Conservation (phyloP, 1,140 invertebrate species). For the Lanistes nyassanus region DNA sequence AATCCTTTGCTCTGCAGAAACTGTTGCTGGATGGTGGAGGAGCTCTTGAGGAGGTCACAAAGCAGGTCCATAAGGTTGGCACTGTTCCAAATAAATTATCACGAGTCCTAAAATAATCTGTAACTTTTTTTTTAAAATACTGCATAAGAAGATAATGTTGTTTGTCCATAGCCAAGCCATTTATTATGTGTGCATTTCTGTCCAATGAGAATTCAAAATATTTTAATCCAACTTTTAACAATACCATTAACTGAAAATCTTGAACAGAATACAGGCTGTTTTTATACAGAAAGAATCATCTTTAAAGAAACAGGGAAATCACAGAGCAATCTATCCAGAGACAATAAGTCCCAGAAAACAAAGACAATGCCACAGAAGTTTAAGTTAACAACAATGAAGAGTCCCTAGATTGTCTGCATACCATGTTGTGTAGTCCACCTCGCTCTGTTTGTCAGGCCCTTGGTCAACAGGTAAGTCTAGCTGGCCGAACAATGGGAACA, state of each 20-base stretch:
- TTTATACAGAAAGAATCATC: conserved; percentile 3
- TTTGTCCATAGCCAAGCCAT: no score
- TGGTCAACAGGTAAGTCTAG: conserved; percentile 82
- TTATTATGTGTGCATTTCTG: no score
- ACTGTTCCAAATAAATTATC: conserved; percentile 70
- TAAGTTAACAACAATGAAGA: not conserved
- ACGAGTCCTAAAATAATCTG: no score
- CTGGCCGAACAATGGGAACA: conserved; percentile 98
- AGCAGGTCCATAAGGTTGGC: conserved; percentile 96
- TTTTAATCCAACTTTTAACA: not conserved
- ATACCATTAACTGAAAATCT: not conserved
- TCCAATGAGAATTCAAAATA: not conserved
- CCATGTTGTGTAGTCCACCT: conserved; percentile 69
- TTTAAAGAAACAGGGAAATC: no score
- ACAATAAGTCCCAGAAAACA: not conserved
- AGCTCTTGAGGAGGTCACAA: conserved; percentile 95
- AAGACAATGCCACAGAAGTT: not conserved
- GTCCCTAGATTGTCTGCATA: conserved; percentile 39
- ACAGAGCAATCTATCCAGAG: no score
- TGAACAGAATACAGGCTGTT: not conserved
- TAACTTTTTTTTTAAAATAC: no score
- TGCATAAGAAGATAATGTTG: no score
- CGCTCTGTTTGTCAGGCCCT: conserved; percentile 46
- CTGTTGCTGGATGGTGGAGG: conserved; percentile 97
- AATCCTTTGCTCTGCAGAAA: conserved; percentile 98